These are phyloP conservation scores for Mixornis gularis DNA, from an alignment of 2,113 vertebrate genomes.

Conservation along the genomic window DNA sequence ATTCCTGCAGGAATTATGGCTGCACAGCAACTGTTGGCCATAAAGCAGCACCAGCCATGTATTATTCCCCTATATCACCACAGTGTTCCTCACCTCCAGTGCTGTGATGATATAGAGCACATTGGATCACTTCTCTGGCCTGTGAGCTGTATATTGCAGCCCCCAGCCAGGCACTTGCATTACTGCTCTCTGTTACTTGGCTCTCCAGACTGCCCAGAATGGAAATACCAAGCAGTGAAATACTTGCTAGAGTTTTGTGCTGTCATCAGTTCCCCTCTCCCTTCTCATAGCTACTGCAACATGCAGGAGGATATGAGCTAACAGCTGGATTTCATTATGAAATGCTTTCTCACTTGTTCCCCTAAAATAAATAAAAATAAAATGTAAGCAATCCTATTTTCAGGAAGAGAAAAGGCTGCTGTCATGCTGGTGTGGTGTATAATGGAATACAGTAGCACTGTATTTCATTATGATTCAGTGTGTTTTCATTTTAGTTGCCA, in stretches of 20 bases:
- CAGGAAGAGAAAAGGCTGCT: slow-evolving; percentile 20
- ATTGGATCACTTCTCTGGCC: not conserved
- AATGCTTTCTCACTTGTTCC: not conserved
- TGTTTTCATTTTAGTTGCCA: slow-evolving; percentile 54
- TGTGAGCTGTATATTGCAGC: not conserved
- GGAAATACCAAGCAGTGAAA: not conserved
- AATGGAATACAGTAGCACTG: slow-evolving; percentile 2
- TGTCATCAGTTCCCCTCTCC: not conserved
- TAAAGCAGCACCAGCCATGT: not conserved
- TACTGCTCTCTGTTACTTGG: not conserved
- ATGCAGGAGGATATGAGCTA: not conserved
- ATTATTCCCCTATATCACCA: not conserved
- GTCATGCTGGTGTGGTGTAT: not conserved
- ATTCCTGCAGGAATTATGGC: not conserved
- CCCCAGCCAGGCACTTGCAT: not conserved
- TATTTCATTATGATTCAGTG: slow-evolving; percentile 50
- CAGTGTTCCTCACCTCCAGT: not conserved
- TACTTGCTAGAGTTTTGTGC: not conserved
- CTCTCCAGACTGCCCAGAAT: not conserved
- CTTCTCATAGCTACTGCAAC: not conserved
- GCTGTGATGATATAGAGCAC: not conserved
- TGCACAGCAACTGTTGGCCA: not conserved
- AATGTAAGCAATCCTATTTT: slow-evolving; percentile 12
- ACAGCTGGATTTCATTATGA: not conserved
- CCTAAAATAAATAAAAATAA: slow-evolving; percentile 41